Conservation (phyloP, 2,797 vertebrate species). For the Argentina silus region DNA sequence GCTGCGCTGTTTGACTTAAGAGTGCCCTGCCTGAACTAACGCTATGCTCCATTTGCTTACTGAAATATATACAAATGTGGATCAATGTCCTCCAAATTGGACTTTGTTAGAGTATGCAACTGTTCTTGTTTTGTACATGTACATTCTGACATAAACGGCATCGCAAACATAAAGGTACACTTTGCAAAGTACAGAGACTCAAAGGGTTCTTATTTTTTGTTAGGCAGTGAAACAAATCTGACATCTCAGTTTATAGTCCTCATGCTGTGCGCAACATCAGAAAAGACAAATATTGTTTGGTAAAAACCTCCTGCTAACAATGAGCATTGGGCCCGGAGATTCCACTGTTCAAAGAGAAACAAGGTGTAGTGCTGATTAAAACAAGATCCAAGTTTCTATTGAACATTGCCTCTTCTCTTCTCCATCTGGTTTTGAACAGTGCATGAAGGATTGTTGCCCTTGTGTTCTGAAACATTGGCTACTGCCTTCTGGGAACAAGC, state of each 20-base stretch:
- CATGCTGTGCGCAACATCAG: no score
- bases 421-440: background rate
- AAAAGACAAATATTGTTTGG: no score
- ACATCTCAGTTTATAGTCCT: no score
- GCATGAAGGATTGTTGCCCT: conserved; percentile 18
- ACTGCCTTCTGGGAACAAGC: conserved; percentile 17
- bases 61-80: background rate
- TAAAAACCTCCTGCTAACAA: no score
- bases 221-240: background rate
- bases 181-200: background rate
- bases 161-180: background rate
- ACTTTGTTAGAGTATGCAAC: background rate
- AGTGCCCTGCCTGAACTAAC: background rate
- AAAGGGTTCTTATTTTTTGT: background rate
- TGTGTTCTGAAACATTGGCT: background rate
- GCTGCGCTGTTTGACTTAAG: background rate
- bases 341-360: no score
- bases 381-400: no score
- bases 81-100: background rate
- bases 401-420: no score
- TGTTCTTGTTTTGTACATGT: background rate
- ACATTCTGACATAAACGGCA: background rate
- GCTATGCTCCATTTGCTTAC: background rate
- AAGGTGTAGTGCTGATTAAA: no score
- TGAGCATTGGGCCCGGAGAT: no score